Conservation (phyloP, 1,140 invertebrate genomes). For the Aphis gossypii region DNA sequence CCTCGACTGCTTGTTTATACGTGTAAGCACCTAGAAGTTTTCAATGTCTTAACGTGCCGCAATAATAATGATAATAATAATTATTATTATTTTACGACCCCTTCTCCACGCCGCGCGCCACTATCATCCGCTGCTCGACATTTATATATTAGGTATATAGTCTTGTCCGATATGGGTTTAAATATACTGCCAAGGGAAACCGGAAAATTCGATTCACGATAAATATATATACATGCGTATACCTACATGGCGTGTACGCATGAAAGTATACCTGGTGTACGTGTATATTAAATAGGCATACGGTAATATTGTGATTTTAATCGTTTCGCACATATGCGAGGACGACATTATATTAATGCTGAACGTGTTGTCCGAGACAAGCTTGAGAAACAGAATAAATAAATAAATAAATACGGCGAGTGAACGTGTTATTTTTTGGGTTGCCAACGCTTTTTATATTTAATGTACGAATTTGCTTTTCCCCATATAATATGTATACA, state of each 20-base stretch:
- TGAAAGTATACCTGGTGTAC: not conserved
- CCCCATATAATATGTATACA: not conserved
- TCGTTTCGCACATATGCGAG: not conserved
- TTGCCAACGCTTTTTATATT: not conserved
- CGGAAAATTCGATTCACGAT: conserved; percentile 14
- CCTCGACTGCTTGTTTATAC: no score
- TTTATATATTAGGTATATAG: not conserved
- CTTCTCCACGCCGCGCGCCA: no score
- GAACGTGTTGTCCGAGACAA: not conserved
- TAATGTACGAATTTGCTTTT: not conserved
- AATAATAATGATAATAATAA: not conserved
- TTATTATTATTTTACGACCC: not conserved
- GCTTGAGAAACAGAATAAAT: not conserved
- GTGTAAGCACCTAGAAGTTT: not conserved
- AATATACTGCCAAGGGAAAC: not conserved
- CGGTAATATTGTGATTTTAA: not conserved
- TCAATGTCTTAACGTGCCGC: not conserved
- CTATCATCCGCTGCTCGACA: no score
- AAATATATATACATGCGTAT: not conserved
- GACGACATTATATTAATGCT: not conserved
- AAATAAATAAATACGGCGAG: not conserved
- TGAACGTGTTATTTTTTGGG: not conserved
- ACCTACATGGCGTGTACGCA: not conserved
- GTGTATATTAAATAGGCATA: not conserved
- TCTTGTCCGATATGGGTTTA: not conserved